Conservation (phyloP, 2,113 vertebrate genomes). For the Cebus imitator region DNA sequence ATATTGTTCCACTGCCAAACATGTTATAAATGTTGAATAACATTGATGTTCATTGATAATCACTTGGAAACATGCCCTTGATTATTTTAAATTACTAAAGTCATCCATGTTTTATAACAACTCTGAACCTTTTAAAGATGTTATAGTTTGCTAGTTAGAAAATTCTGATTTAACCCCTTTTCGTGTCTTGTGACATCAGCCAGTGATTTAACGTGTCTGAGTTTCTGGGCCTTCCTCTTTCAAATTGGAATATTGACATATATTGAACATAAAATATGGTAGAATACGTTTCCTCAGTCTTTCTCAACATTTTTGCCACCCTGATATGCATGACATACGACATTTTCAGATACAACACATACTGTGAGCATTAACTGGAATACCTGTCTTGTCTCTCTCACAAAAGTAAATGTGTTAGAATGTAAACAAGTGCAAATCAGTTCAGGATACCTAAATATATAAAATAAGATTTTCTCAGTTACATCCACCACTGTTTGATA, state of each 20-base stretch:
- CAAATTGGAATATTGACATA: neutral
- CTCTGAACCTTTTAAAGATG: neutral
- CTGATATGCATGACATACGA: neutral
- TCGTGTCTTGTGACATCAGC: neutral
- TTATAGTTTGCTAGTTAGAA: neutral
- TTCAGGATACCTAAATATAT: neutral
- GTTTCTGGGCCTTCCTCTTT: neutral
- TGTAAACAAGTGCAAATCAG: neutral
- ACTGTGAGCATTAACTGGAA: neutral
- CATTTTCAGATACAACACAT: neutral
- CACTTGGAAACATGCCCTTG: neutral
- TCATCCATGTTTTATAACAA: neutral
- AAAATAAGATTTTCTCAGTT: constrained; percentile 47
- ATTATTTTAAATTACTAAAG: constrained; percentile 1
- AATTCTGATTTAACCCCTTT: neutral
- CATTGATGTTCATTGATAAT: neutral
- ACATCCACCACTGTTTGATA: constrained; percentile 9
- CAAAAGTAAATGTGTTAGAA: neutral
- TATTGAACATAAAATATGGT: neutral
- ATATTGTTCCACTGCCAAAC: neutral
- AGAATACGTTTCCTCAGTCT: neutral
- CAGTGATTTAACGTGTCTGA: neutral
- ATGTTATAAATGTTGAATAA: neutral
- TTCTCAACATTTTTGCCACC: neutral
- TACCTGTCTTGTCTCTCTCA: neutral